These are phyloP conservation scores for Lagria hirta DNA, from an alignment of 2,888 invertebrate genomes.

Conservation along the genomic window DNA sequence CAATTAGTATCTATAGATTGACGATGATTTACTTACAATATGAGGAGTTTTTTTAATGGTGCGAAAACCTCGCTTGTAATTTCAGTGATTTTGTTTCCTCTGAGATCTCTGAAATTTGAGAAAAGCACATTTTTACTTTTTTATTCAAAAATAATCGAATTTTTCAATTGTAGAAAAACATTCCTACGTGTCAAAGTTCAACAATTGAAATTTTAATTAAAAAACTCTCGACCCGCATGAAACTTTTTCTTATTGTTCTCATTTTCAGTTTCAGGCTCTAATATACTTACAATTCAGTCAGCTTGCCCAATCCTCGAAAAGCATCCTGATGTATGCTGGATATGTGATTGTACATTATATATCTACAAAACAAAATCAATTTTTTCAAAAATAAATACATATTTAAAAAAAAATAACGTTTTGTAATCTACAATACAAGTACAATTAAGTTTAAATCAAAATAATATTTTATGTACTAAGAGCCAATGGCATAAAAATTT, in stretches of 20 bases:
- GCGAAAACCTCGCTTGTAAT: constrained; percentile 7
- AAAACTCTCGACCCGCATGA: constrained; percentile 4
- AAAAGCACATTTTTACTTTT: background rate
- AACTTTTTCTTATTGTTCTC: no score
- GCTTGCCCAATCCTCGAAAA: constrained; percentile 27
- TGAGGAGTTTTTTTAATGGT: constrained; percentile 5
- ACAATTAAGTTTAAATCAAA: no score
- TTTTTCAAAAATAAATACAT: no score
- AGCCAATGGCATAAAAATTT: no score
- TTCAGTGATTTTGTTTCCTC: constrained; percentile 14
- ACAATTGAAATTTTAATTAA: constrained; percentile 10
- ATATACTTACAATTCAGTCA: constrained; percentile 22
- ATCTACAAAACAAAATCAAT: constrained; percentile 26
- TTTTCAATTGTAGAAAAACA: constrained; percentile 1
- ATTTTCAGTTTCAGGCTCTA: constrained; percentile 1
- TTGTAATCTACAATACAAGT: no score
- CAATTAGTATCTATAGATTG: no score
- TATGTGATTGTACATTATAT: constrained; percentile 33
- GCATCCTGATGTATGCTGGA: constrained; percentile 26
- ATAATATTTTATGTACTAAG: no score
- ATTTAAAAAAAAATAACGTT: no score
- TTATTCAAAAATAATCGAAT: background rate
- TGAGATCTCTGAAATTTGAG: constrained; percentile 17
- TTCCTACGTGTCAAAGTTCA: constrained; percentile 5
- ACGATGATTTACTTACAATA: constrained; percentile 15